Evolutionary conservation across 2,797 vertebrate species (phyloP).

Genomic region (Protosalanx chinensis): DNA sequence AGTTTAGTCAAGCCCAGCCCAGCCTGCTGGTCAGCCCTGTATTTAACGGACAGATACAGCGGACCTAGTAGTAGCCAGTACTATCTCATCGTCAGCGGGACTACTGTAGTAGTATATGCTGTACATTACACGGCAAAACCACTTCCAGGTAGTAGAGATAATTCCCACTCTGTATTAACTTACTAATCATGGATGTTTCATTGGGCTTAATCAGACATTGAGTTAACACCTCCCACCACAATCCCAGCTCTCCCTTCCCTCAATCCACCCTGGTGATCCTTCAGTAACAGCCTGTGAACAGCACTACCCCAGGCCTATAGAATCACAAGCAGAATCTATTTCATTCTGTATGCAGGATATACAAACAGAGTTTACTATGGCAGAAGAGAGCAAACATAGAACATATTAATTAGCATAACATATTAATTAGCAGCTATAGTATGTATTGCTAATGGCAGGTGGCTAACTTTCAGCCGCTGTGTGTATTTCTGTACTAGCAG

Average conservation of each 20-base stretch:
- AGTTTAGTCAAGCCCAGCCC: neutral
- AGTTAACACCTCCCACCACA: conserved; percentile 13
- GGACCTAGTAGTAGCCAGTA: too few relatives aligned
- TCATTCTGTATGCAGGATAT: too few relatives aligned
- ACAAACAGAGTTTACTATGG: too few relatives aligned
- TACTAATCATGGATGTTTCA: conserved; percentile 51
- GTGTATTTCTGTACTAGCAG: neutral
- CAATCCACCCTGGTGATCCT: neutral
- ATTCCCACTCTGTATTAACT: conserved; percentile 31
- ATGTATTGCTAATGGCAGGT: neutral
- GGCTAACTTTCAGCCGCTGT: too few relatives aligned
- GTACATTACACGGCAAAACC: neutral
- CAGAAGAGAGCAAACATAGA: too few relatives aligned
- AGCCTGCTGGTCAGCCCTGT: too few relatives aligned
- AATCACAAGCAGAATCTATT: too few relatives aligned
- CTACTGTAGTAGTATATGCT: neutral
- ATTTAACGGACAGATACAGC: too few relatives aligned
- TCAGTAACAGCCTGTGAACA: neutral
- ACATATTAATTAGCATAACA: too few relatives aligned
- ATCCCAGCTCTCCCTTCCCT: neutral
- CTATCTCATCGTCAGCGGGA: neutral
- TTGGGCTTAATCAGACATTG: conserved; percentile 21
- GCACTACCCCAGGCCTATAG: neutral
- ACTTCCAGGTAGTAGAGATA: neutral
- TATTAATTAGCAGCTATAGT: neutral